A percentile compares a stretch with the other conserved stretches of the same genome.
Evolutionary conservation across 1,140 invertebrate species (phyloP).

Genomic region (Potamilus streckersoni): DNA sequence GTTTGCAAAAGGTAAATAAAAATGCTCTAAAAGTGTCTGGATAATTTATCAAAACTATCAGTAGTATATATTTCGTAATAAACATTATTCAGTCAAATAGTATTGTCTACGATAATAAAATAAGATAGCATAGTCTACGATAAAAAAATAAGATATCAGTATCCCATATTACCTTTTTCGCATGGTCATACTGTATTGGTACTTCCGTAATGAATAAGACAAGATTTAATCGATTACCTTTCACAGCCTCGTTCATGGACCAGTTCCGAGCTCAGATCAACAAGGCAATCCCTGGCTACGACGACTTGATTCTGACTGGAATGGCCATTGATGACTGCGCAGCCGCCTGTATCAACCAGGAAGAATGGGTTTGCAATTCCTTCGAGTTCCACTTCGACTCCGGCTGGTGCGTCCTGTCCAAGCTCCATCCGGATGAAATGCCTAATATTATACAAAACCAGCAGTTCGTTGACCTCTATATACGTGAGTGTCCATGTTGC

Average conservation of each 20-base stretch:
- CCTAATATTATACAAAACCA: constrained; percentile 38
- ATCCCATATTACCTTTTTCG: neutral
- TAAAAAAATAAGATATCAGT: neutral
- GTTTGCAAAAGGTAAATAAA: no score
- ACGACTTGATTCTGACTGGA: constrained; percentile 41
- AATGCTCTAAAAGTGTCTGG: no score
- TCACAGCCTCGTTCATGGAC: constrained; percentile 20
- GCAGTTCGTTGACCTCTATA: constrained; percentile 44
- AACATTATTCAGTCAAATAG: no score
- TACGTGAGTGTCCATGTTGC: constrained; percentile 36
- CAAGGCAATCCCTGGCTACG: constrained; percentile 44
- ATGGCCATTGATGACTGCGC: constrained; percentile 57
- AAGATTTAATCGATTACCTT: neutral
- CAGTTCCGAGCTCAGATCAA: constrained; percentile 41
- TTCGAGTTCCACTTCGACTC: constrained; percentile 52
- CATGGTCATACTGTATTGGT: neutral
- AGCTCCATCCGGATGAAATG: constrained; percentile 47
- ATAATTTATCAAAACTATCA: no score
- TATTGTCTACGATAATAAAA: no score
- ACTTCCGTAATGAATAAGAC: neutral
- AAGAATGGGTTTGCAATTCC: constrained; percentile 47
- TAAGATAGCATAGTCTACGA: neutral
- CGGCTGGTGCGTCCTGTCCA: constrained; percentile 45
- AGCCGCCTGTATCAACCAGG: constrained; percentile 36
- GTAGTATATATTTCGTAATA: no score